These are phyloP conservation scores for Macrosteles quadrilineatus DNA, from an alignment of 1,140 invertebrate species.

Conservation along the genomic window DNA sequence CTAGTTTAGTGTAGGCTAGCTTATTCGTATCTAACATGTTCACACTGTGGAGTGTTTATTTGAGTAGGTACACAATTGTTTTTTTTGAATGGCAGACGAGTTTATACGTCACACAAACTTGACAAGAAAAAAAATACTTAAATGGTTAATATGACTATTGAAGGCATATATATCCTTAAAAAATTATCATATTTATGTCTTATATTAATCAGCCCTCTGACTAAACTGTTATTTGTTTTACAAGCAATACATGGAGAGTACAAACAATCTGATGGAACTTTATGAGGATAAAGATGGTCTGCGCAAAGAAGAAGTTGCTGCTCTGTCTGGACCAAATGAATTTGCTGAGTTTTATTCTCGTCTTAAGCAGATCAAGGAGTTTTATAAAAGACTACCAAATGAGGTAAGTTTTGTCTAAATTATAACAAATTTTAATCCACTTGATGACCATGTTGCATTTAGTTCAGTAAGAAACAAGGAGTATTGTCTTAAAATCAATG, in stretches of 20 bases:
- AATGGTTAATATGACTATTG: not conserved
- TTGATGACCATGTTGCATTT: too few relatives aligned
- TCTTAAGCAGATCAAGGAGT: slow-evolving; percentile 94
- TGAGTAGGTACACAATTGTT: not conserved
- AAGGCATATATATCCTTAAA: not conserved
- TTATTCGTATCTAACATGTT: not conserved
- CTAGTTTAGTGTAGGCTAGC: not conserved
- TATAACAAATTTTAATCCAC: slow-evolving; percentile 30
- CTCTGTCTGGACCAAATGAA: slow-evolving; percentile 95
- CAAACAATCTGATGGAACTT: slow-evolving; percentile 81
- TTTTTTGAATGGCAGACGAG: not conserved
- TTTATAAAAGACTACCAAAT: slow-evolving; percentile 94
- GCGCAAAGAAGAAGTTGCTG: slow-evolving; percentile 91
- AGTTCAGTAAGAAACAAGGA: too few relatives aligned
- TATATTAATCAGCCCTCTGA: too few relatives aligned
- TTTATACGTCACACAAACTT: not conserved
- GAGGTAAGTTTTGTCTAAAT: slow-evolving; percentile 68
- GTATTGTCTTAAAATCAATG: not conserved
- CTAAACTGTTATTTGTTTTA: too few relatives aligned
- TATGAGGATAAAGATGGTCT: slow-evolving; percentile 98
- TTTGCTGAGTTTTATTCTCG: slow-evolving; percentile 96
- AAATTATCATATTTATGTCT: too few relatives aligned
- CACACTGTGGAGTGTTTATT: not conserved
- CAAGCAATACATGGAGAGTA: slow-evolving; percentile 85
- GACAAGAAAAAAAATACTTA: not conserved